Conservation (phyloP, 2,888 invertebrate species). For the Ceramica pisi region DNA sequence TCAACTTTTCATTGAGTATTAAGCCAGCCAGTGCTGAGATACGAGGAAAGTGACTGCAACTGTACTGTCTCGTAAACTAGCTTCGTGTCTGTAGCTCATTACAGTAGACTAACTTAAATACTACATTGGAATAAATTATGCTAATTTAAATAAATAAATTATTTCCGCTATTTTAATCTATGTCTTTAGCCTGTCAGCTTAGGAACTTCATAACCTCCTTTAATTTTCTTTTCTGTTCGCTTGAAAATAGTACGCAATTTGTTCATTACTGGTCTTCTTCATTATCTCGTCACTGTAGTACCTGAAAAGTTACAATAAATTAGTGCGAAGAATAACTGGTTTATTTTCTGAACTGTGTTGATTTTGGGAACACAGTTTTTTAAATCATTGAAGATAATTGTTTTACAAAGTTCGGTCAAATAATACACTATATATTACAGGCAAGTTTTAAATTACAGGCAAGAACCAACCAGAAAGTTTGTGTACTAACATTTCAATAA, state of each 20-base stretch:
- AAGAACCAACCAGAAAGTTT: not conserved
- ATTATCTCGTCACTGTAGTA: no score
- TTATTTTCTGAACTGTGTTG: not conserved
- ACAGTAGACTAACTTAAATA: not conserved
- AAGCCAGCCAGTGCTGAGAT: not conserved
- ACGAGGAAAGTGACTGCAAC: not conserved
- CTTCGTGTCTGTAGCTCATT: not conserved
- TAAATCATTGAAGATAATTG: not conserved
- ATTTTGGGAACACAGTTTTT: not conserved
- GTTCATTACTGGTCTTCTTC: not conserved
- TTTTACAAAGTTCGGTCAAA: not conserved
- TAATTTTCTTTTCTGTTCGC: no score
- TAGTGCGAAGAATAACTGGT: not conserved
- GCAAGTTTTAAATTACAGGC: not conserved
- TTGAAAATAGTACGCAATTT: not conserved
- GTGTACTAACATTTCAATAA: not conserved
- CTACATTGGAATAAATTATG: not conserved
- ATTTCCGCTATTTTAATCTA: not conserved
- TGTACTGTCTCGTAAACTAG: not conserved
- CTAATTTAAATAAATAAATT: not conserved
- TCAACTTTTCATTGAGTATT: not conserved
- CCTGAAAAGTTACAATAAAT: conserved; percentile 2
- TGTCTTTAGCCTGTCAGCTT: not conserved
- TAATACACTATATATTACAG: not conserved
- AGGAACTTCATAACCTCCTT: not conserved